Evolutionary conservation across 1,140 invertebrate species (phyloP).

Genomic region (Contarinia nasturtii): DNA sequence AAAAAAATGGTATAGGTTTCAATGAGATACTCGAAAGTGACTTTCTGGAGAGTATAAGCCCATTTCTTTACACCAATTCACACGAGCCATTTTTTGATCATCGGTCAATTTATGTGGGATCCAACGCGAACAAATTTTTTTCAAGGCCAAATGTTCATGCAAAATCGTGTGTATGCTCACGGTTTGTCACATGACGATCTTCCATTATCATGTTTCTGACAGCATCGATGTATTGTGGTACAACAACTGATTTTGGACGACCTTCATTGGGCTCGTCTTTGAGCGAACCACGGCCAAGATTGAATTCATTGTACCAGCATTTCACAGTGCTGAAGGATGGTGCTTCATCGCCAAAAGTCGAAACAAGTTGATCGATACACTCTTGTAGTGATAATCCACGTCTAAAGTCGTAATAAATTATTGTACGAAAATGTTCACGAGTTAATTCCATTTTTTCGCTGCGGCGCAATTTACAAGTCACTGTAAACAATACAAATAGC

Average conservation of each 20-base stretch:
- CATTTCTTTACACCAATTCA: constrained; percentile 3
- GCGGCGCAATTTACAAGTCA: not conserved
- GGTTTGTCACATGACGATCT: constrained; percentile 11
- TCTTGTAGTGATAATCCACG: not conserved
- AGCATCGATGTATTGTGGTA: constrained; percentile 9
- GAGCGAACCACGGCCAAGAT: constrained; percentile 13
- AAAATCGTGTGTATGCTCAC: not conserved
- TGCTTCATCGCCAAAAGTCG: constrained; percentile 2
- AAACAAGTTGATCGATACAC: not conserved
- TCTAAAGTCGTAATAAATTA: not conserved
- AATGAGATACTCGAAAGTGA: not conserved
- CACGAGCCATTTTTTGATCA: constrained; percentile 12
- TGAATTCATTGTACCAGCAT: constrained; percentile 15
- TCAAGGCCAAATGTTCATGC: constrained; percentile 11
- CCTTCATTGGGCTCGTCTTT: constrained; percentile 14
- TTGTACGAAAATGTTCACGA: constrained; percentile 1
- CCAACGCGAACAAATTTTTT: constrained; percentile 12
- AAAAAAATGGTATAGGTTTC: no score
- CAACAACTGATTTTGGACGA: constrained; percentile 3
- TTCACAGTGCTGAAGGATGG: constrained; percentile 12
- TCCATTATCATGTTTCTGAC: constrained; percentile 11
- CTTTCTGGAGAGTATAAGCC: not conserved
- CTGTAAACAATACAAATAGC: not conserved
- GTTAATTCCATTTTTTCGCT: not conserved
- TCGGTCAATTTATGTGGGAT: constrained; percentile 15